Percentiles rank a stretch among this genome's conserved stretches.
Evolutionary conservation across 2,113 vertebrate genomes (phyloP).

Genomic region (Anseranas semipalmata): DNA sequence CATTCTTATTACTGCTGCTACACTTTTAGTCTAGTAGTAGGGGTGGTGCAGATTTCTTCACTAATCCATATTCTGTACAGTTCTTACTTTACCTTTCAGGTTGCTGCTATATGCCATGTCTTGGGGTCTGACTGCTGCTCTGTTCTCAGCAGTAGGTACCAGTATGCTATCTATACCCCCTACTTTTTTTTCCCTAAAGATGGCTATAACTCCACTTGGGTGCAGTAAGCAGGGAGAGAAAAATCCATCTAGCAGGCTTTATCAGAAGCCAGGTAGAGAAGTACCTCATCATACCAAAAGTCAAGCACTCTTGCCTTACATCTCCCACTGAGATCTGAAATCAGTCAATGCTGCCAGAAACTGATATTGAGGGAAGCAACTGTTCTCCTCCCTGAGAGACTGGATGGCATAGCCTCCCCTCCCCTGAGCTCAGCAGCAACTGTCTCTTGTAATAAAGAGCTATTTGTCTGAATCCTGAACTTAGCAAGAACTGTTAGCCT

Average conservation of each 20-base stretch:
- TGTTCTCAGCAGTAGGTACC: neutral
- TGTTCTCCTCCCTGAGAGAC: neutral
- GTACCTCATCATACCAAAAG: neutral
- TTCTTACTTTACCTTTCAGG: neutral
- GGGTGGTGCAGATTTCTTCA: neutral
- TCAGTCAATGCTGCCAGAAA: neutral
- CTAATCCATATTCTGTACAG: neutral
- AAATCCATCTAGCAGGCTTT: neutral
- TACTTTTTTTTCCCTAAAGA: neutral
- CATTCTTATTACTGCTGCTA: neutral
- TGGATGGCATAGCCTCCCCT: neutral
- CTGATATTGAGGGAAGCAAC: neutral
- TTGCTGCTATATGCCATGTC: neutral
- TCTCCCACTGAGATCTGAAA: constrained; percentile 20
- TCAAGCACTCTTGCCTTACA: neutral
- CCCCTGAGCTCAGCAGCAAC: neutral
- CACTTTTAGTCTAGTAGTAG: neutral
- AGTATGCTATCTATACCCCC: neutral
- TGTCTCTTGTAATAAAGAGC: neutral
- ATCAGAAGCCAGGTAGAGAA: neutral
- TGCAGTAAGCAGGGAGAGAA: neutral
- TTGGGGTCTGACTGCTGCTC: neutral
- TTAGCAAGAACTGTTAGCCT: rapidly evolving
- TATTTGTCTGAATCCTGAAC: neutral
- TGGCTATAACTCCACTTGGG: neutral